These are phyloP conservation scores for Zaprionus lineosus DNA, from an alignment of 2,888 invertebrate genomes.

Conservation along the genomic window DNA sequence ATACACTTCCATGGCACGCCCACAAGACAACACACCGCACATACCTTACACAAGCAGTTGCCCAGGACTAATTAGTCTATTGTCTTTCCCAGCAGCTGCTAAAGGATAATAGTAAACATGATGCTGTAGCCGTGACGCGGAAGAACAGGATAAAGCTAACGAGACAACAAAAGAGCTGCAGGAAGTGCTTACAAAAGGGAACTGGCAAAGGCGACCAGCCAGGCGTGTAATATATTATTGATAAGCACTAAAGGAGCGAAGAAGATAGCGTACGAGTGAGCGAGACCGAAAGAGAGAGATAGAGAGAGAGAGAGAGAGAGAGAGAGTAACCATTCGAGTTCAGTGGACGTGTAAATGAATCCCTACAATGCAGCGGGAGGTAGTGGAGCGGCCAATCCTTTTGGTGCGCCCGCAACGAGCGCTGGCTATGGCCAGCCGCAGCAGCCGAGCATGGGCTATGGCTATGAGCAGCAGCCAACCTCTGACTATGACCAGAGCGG, in stretches of 20 bases:
- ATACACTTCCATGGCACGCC: too few relatives aligned
- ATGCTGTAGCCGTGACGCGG: constrained; percentile 34
- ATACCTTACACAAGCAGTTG: too few relatives aligned
- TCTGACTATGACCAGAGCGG: constrained; percentile 70
- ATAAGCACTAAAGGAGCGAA: too few relatives aligned
- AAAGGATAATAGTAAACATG: constrained; percentile 39
- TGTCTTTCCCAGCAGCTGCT: constrained; percentile 43
- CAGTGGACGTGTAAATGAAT: constrained; percentile 58
- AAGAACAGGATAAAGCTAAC: constrained; percentile 29
- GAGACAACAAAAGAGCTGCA: constrained; percentile 31
- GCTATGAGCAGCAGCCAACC: constrained; percentile 72
- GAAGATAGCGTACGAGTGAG: too few relatives aligned
- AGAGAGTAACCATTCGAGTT: constrained; percentile 7
- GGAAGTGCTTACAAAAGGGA: constrained; percentile 18
- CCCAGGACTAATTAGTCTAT: constrained; percentile 29
- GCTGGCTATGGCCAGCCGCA: constrained; percentile 70
- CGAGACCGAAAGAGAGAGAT: constrained; percentile 10
- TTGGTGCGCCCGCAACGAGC: constrained; percentile 68
- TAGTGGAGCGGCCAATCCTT: constrained; percentile 71
- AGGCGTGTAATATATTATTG: not conserved
- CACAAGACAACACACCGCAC: too few relatives aligned
- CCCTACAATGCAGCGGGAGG: constrained; percentile 54
- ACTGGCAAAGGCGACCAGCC: constrained; percentile 6
- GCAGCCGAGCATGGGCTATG: constrained; percentile 67
- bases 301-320: not conserved